Percentiles rank a stretch among this genome's conserved stretches.
Evolutionary conservation across 2,888 invertebrate species (phyloP).

Genomic region (Nymphalis c-album): DNA sequence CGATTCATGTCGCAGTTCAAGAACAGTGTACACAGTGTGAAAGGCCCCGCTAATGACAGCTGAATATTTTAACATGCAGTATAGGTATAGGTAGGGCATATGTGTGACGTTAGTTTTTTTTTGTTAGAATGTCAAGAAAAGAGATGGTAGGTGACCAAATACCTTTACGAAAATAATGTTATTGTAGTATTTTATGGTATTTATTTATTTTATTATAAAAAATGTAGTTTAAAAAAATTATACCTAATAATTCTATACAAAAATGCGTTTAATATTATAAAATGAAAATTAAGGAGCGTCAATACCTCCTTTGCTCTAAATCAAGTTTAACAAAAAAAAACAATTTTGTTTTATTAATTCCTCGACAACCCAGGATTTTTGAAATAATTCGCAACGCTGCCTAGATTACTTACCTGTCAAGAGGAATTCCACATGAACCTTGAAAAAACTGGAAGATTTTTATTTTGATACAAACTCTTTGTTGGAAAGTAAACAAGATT

Average conservation of each 20-base stretch:
- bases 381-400: constrained; percentile 23
- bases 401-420: constrained; percentile 19
- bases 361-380: neutral
- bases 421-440: neutral
- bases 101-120: constrained; percentile 21
- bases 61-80: constrained; percentile 59
- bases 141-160: neutral
- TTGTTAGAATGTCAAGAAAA: neutral
- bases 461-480: constrained; percentile 7
- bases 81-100: constrained; percentile 26
- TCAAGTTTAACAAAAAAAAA: too few relatives aligned
- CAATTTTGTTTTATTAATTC: too few relatives aligned
- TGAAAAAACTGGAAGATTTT: neutral
- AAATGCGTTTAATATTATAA: too few relatives aligned
- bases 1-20: constrained; percentile 25
- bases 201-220: too few relatives aligned
- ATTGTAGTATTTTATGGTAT: neutral
- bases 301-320: too few relatives aligned
- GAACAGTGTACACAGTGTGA: constrained; percentile 44
- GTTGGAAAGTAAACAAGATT: constrained; percentile 25
- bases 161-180: neutral
- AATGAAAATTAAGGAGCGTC: too few relatives aligned
- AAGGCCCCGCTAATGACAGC: constrained; percentile 56
- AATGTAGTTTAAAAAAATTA: too few relatives aligned
- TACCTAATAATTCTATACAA: too few relatives aligned